Evolutionary conservation across 2,113 vertebrate species (phyloP), one percentile per base, ranked within the genome.

Genomic region (Heteronetta atricapilla): DNA sequence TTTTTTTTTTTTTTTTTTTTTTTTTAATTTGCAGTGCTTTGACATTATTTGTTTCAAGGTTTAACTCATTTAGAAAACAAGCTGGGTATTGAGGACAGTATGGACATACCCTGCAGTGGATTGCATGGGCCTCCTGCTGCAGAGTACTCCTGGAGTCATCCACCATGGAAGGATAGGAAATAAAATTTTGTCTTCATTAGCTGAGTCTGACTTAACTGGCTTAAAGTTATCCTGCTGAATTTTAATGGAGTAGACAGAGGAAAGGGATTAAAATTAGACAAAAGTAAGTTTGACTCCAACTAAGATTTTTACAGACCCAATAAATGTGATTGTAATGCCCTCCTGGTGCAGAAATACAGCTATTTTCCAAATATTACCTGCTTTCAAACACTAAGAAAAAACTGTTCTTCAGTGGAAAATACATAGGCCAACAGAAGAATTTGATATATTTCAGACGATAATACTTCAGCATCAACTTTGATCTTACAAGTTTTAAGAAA

Each of bases 401-500:
- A 8, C 4, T 67, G 58, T 73, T 77, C 10, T 38, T 68, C 62
- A 52, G n/a, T 84, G 90, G 88, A 90, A 92, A 94, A 88, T 36
- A 42, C 29, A 44, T 10, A 81, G 36, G 33, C 53, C 21, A 77
- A 68, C 28, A 64, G 78, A 89, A 89, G 22, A 92, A 90, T 88
- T 4, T 25, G 17, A 68, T 86, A 33, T 34, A 74, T 86, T 91
- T 96, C 72, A 86, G 75, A 73, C 67, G 42, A 42, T 13, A 75
- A 55, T 56, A 77, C 66, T 89, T 68, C 66, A 88, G 83, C 81
- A 83, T 25, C 83, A 84, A 48, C 73, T 92, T 84, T 88, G 56
- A 88, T 86, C 31, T 84, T 75, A 33, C 17, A 68, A 14, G 7
- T 74, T 93, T 78, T 78, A 63, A 78, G 64, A 81, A 91, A 86